A percentile compares a stretch with the other conserved stretches of the same genome.
phyloP scores from a whole-genome alignment of 2,797 vertebrate genomes.

The Clarias platycephalus region DNA sequence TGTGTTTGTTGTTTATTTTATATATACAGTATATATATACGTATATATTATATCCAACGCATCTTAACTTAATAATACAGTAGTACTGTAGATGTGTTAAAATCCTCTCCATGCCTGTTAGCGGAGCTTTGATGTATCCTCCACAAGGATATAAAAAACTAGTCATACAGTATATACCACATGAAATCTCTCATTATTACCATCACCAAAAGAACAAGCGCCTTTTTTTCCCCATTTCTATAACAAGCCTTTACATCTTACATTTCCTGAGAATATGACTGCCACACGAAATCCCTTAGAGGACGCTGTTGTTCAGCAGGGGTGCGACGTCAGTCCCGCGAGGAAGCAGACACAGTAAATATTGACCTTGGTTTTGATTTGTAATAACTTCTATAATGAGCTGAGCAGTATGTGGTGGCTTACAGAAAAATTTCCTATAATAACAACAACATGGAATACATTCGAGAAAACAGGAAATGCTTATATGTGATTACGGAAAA shows the following conservation, averaged over 20 bases:
- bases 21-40: neutral
- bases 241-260: neutral
- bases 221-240: neutral
- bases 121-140: neutral
- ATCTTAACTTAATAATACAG: neutral
- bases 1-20: neutral
- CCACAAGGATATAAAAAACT: neutral
- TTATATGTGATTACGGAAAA: neutral
- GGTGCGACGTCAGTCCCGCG: neutral
- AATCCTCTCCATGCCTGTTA: neutral
- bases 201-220: neutral
- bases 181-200: neutral
- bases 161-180: too few species aligned
- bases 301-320: constrained; percentile 20
- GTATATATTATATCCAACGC: neutral
- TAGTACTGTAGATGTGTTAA: neutral
- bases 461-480: neutral
- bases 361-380: constrained; percentile 38
- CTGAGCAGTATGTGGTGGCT: neutral
- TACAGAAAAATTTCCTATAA: neutral
- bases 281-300: neutral
- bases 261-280: neutral
- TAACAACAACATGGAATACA: neutral
- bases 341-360: constrained; percentile 18
- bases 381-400: constrained; percentile 21